These are phyloP conservation scores for Ametastegia equiseti DNA, from an alignment of 2,888 invertebrate species.

Conservation along the genomic window DNA sequence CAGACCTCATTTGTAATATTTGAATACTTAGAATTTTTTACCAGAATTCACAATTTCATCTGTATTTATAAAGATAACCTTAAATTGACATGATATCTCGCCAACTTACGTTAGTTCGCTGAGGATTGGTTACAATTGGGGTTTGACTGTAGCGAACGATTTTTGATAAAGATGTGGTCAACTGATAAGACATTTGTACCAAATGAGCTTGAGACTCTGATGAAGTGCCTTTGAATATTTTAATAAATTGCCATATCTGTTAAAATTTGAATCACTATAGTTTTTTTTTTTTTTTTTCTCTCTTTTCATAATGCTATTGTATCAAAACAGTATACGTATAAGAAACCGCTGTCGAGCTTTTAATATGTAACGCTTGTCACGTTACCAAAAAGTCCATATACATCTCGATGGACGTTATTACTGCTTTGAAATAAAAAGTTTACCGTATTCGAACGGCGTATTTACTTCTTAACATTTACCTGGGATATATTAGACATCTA, in stretches of 20 bases:
- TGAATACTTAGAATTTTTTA: too few species aligned
- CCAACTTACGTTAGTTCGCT: too few species aligned
- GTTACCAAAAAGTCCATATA: neutral
- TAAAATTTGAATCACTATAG: neutral
- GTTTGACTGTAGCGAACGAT: neutral
- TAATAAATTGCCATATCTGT: slow-evolving; percentile 56
- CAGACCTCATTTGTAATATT: too few species aligned
- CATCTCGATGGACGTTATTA: neutral
- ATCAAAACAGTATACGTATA: slow-evolving; percentile 36
- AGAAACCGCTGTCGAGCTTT: neutral
- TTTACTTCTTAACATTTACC: neutral
- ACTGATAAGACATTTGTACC: slow-evolving; percentile 23
- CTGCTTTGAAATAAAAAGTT: neutral
- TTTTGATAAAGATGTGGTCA: slow-evolving; percentile 5
- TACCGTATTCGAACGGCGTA: neutral
- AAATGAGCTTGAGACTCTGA: slow-evolving; percentile 59
- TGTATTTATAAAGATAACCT: too few species aligned
- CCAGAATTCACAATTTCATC: too few species aligned
- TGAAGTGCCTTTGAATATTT: slow-evolving; percentile 70
- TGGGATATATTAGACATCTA: neutral
- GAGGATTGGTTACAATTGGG: neutral
- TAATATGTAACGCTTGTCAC: neutral
- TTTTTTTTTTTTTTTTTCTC: too few species aligned
- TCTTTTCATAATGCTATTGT: neutral
- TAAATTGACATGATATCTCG: too few species aligned